Evolutionary conservation across 2,113 vertebrate species (phyloP), one percentile per base, ranked within the genome.

Genomic region (Syngnathus floridae): DNA sequence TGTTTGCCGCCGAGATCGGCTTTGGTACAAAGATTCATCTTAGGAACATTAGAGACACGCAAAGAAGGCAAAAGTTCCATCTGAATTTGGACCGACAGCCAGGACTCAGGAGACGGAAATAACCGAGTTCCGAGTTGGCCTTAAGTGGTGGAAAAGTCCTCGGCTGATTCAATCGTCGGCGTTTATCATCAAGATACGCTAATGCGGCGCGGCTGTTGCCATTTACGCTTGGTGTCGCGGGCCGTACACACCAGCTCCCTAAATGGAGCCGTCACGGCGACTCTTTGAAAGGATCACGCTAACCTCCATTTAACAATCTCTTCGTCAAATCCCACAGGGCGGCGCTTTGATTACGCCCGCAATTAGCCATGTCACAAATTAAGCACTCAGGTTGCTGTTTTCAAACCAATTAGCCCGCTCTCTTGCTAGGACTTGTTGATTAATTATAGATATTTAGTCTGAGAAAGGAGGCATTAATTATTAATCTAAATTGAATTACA

Each of bases 401-500:
- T 88, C 92, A 93, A 95, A 94, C 94, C 96, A 98, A 98, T 98
- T 98, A 98, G 93, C 94, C 93, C 89, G 84, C 92, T 86, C 89
- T 91, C 90, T 86, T 63, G 86, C 93, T 93, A 95, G 93, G 94
- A 96, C 95, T 93, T 94, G 93, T 94, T 96, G 95, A 96, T 98
- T 98, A 98, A 98, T 98, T 98, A 98, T 93, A 93, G 93, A 95
- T 98, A 97, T 95, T 96, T 95, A 95, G 94, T 93, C 94, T 92
- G 92, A 51, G 93, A 93, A 96, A 93, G 92, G 91, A 93, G 90
- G 92, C 92, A 93, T 95, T 96, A 95, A 96, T 97, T 95, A 95
- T 95, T 94, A 93, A 97, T 96, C 94, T 94, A 91, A 95, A 94
- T 90, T 91, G 94, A 98, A 95, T 95, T 90, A 94, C 92, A 93